A percentile compares a stretch with the other conserved stretches of the same genome.
These are phyloP conservation scores for Euphysa ruthae DNA, from an alignment of 30 jellyfish, hydroid and myxozoan genomes.

Conservation along the genomic window DNA sequence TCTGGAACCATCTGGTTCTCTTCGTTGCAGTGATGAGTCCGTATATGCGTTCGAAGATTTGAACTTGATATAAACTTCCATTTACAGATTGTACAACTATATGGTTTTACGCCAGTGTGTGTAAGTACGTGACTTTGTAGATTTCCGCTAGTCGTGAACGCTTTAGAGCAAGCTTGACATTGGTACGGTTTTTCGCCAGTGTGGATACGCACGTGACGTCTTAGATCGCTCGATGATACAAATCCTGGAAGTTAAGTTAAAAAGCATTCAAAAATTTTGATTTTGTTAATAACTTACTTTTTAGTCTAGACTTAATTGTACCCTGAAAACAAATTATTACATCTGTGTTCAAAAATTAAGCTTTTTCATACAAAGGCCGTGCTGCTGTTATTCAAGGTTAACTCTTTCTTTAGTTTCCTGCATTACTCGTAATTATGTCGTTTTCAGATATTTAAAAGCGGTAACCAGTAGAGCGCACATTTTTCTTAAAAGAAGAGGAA, in stretches of 20 bases:
- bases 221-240: slow-evolving; percentile 84
- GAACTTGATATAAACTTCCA: slow-evolving; percentile 88
- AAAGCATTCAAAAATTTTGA: no score
- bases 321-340: no score
- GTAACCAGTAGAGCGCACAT: no score
- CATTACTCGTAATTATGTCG: no score
- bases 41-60: slow-evolving; percentile 75
- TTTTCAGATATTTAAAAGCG: no score
- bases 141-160: slow-evolving; percentile 90
- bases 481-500: no score
- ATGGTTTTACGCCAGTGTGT: slow-evolving; percentile 95
- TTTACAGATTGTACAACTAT: slow-evolving; percentile 78
- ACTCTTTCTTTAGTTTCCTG: no score
- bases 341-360: no score
- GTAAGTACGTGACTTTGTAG: slow-evolving; percentile 85
- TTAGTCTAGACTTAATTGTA: no score
- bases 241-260: slow-evolving; percentile 28
- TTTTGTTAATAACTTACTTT: no score
- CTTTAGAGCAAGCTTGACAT: slow-evolving; percentile 93
- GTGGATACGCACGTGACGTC: slow-evolving; percentile 93
- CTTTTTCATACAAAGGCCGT: no score
- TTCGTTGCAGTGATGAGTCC: slow-evolving; percentile 71
- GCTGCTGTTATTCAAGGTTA: no score
- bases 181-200: slow-evolving; percentile 96
- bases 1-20: slow-evolving; percentile 34